phyloP scores from a whole-genome alignment of 2,797 vertebrate genomes.

The Pristis pectinata region DNA sequence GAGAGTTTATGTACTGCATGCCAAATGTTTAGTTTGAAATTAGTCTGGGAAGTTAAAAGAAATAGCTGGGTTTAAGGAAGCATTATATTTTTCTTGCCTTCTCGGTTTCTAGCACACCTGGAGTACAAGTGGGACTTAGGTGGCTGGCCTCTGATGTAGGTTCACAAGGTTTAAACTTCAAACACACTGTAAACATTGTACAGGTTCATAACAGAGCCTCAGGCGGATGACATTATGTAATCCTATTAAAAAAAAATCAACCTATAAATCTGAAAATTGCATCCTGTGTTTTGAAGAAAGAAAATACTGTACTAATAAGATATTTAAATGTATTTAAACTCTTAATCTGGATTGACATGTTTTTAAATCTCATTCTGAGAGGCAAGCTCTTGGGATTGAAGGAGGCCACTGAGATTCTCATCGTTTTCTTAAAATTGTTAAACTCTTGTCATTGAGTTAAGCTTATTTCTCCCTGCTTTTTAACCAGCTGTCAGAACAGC shows the following conservation, averaged over 20 bases:
- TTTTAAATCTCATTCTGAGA: neutral
- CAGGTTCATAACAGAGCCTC: neutral
- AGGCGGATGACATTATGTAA: neutral
- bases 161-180: neutral
- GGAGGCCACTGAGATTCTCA: neutral
- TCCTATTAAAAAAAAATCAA: too few species aligned
- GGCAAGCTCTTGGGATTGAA: neutral
- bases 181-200: neutral
- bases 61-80: neutral
- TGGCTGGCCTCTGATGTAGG: neutral
- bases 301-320: neutral
- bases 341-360: neutral
- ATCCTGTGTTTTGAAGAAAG: neutral
- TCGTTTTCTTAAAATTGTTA: too few species aligned
- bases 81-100: neutral
- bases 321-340: neutral
- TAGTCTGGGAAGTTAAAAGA: constrained; percentile 6
- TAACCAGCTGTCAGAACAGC: neutral
- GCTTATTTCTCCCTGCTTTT: neutral
- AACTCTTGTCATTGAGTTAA: neutral
- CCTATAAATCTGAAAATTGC: neutral
- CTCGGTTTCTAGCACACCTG: neutral
- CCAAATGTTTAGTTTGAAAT: neutral
- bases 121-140: neutral
- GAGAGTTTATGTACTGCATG: neutral